Evolutionary conservation across 2,888 invertebrate species (phyloP).

Genomic region (Eueremaeus valkanovi): DNA sequence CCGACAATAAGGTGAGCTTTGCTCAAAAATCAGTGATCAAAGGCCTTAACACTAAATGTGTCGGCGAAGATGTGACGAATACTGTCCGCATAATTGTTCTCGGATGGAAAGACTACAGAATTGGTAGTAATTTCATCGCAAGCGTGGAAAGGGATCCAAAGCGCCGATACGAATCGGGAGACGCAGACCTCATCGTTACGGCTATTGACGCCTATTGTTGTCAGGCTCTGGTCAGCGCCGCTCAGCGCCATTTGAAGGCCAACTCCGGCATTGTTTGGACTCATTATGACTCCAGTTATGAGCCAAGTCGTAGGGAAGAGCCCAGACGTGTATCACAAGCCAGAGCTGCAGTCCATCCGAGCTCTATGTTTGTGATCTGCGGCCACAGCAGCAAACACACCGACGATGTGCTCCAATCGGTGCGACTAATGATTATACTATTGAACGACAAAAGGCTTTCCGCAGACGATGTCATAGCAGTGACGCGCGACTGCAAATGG

Average conservation of each 20-base stretch:
- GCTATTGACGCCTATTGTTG: background rate
- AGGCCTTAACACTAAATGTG: background rate
- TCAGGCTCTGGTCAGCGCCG: background rate
- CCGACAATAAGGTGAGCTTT: too few relatives aligned
- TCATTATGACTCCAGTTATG: background rate
- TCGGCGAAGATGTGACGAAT: background rate
- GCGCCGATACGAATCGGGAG: background rate
- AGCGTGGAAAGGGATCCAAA: background rate
- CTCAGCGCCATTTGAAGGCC: background rate
- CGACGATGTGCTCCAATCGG: background rate
- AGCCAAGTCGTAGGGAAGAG: background rate
- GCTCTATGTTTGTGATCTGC: background rate
- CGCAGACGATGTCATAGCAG: background rate
- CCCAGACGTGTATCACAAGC: background rate
- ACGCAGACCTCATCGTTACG: background rate
- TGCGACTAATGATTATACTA: background rate
- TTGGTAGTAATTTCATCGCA: background rate
- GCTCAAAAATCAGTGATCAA: conserved; percentile 1
- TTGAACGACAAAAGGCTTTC: background rate
- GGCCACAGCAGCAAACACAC: background rate
- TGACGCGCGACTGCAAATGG: background rate
- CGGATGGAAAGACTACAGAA: background rate
- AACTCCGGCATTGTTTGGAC: background rate
- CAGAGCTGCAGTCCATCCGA: background rate
- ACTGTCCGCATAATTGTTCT: background rate